phyloP scores from a whole-genome alignment of 2,113 vertebrate genomes.

The Halichoerus grypus region DNA sequence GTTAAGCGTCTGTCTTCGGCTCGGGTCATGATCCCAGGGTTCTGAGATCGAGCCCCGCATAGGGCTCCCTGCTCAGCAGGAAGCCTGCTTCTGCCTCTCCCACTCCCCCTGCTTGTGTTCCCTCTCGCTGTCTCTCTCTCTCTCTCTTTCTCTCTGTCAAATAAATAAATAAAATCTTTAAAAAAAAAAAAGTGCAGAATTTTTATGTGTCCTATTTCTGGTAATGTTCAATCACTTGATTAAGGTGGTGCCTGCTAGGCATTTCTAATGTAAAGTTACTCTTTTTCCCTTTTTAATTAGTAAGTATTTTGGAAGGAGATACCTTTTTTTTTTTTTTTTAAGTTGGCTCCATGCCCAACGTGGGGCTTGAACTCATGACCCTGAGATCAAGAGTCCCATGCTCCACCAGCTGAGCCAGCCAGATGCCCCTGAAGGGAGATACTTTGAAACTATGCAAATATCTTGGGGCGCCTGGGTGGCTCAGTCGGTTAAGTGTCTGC shows the following conservation, averaged over 20 bases:
- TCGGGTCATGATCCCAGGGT: no score
- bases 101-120: no score
- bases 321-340: neutral
- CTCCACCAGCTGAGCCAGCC: neutral
- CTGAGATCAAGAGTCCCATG: neutral
- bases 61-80: no score
- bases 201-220: neutral
- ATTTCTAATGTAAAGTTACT: conserved; percentile 11
- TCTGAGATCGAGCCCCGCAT: no score
- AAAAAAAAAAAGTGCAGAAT: neutral
- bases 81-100: no score
- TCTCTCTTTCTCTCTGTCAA: no score
- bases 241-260: neutral
- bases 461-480: neutral
- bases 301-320: neutral
- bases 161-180: no score
- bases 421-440: neutral
- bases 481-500: no score
- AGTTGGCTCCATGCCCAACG: neutral
- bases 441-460: neutral
- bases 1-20: no score
- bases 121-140: no score
- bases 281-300: conserved; percentile 16
- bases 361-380: neutral
- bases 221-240: neutral